Percentiles rank a stretch among this genome's conserved stretches.
These are phyloP conservation scores for Prochilodus magdalenae DNA, from an alignment of 2,113 vertebrate genomes.

Conservation along the genomic window DNA sequence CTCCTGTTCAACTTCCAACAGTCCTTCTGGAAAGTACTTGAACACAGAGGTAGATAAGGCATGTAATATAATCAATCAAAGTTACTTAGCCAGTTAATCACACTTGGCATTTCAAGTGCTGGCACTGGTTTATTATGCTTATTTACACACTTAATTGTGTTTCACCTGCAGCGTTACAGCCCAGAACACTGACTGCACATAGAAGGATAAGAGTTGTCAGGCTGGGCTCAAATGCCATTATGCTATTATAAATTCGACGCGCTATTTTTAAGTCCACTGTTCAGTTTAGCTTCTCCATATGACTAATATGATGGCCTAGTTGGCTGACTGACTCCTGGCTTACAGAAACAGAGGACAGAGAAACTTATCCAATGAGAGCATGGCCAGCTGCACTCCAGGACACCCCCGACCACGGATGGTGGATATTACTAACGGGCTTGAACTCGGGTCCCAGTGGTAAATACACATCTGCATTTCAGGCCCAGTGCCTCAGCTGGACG, in stretches of 20 bases:
- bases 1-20: too few species aligned
- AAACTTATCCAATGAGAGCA: background rate
- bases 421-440: background rate
- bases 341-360: constrained; percentile 11
- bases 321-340: background rate
- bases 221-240: background rate
- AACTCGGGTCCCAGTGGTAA: background rate
- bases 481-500: constrained; percentile 9
- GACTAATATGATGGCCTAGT: constrained; percentile 2
- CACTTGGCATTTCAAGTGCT: background rate
- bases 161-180: background rate
- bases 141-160: too few species aligned
- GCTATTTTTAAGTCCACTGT: background rate
- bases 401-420: background rate
- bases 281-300: background rate
- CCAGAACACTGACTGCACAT: too few species aligned
- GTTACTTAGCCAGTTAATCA: too few species aligned
- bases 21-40: too few species aligned
- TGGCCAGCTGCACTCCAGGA: background rate
- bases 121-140: background rate
- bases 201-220: background rate
- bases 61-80: too few species aligned
- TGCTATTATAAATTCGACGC: background rate
- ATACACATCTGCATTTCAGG: constrained; percentile 21
- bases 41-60: too few species aligned